These are phyloP conservation scores for Dasyprocta punctata DNA, from an alignment of 2,113 vertebrate genomes.

Conservation along the genomic window DNA sequence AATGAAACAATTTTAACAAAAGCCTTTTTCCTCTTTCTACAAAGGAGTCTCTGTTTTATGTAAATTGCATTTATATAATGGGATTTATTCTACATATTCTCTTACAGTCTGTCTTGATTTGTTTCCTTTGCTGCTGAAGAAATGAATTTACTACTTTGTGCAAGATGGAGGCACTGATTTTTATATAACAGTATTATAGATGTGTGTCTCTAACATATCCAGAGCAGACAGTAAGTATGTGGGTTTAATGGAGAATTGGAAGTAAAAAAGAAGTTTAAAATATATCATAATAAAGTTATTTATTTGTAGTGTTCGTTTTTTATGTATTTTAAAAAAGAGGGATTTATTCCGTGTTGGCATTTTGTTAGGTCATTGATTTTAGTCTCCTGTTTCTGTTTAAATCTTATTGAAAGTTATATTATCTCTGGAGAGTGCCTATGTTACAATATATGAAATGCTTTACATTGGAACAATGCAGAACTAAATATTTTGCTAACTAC, in stretches of 20 bases:
- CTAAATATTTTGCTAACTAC: neutral
- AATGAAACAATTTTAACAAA: neutral
- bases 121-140: neutral
- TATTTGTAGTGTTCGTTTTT: neutral
- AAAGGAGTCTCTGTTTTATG: constrained; percentile 19
- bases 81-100: constrained; percentile 14
- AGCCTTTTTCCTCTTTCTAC: neutral
- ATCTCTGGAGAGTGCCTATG: neutral
- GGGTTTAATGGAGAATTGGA: neutral
- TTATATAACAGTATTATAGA: neutral
- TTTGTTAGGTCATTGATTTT: neutral
- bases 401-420: neutral
- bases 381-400: neutral
- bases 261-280: constrained; percentile 13
- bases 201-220: neutral
- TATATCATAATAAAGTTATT: neutral
- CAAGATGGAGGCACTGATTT: neutral
- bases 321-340: neutral
- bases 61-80: constrained; percentile 17
- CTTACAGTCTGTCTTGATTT: constrained; percentile 13
- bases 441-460: neutral
- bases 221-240: neutral
- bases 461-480: neutral
- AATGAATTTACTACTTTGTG: neutral
- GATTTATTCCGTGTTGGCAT: neutral